A percentile compares a stretch with the other conserved stretches of the same genome.
These are phyloP conservation scores for Melolontha melolontha DNA, from an alignment of 2,888 invertebrate genomes.

Conservation along the genomic window DNA sequence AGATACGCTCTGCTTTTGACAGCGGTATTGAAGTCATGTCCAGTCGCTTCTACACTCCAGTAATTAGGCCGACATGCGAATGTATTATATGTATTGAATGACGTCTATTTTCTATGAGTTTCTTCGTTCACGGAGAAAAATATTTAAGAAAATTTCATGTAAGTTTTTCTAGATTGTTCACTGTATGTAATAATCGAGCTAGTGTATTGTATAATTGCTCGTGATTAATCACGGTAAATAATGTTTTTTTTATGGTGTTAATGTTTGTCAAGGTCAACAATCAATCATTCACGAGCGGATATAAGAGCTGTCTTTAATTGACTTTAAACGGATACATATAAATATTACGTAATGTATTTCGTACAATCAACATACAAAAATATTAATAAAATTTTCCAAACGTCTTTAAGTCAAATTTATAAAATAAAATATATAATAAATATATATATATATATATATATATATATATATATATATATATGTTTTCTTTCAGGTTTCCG, in stretches of 20 bases:
- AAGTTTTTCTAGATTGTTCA: constrained; percentile 1
- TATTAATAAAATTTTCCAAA: too few relatives aligned
- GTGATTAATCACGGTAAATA: neutral
- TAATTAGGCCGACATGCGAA: constrained; percentile 59
- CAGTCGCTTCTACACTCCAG: constrained; percentile 57
- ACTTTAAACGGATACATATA: neutral
- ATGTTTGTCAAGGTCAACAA: constrained; percentile 6
- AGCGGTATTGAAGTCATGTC: constrained; percentile 60
- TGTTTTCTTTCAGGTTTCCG: too few relatives aligned
- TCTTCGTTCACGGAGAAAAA: constrained; percentile 34
- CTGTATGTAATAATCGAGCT: neutral
- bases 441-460: too few relatives aligned
- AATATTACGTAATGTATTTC: neutral
- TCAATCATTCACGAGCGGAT: constrained; percentile 3
- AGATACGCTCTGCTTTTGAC: constrained; percentile 58
- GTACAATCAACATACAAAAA: neutral
- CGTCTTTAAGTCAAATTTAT: too few relatives aligned
- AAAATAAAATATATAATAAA: too few relatives aligned
- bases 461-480: too few relatives aligned
- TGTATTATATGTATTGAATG: constrained; percentile 48
- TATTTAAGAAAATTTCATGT: constrained; percentile 23
- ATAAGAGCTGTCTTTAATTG: constrained; percentile 1
- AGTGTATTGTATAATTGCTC: neutral
- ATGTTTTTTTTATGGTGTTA: neutral
- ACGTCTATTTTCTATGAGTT: constrained; percentile 21